Conservation (phyloP, 2,113 vertebrate species). For the Labeo catla region DNA sequence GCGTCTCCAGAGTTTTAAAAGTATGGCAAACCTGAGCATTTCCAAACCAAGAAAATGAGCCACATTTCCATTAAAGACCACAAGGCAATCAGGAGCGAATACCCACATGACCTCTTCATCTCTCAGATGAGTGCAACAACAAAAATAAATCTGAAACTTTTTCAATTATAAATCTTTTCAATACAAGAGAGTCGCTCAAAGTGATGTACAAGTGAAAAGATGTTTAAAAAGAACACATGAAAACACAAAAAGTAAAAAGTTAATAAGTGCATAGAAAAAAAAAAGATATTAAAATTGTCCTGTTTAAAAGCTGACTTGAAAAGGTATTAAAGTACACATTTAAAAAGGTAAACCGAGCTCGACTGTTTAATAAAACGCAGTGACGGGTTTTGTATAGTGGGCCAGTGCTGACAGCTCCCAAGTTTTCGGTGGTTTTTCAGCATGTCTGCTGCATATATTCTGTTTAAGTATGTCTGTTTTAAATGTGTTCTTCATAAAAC, state of each 20-base stretch:
- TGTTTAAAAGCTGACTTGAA: background rate
- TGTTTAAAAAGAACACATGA: background rate
- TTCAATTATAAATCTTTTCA: background rate
- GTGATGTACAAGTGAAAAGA: background rate
- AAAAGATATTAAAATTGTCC: background rate
- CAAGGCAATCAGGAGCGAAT: constrained; percentile 46
- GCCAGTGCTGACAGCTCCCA: background rate
- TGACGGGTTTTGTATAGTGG: background rate
- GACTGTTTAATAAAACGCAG: background rate
- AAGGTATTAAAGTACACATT: background rate
- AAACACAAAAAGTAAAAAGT: background rate
- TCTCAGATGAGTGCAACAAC: constrained; percentile 20
- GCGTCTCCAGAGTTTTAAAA: constrained; percentile 50
- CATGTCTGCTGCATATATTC: constrained; percentile 1
- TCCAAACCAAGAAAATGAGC: constrained; percentile 40
- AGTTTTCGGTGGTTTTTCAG: background rate
- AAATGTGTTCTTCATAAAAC: background rate
- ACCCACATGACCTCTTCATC: constrained; percentile 25
- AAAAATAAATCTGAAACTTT: constrained; percentile 1
- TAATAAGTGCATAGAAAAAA: background rate
- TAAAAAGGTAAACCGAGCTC: background rate
- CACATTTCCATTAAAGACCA: constrained; percentile 52
- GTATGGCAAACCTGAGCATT: constrained; percentile 29
- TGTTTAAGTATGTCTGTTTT: background rate
- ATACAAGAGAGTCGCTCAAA: background rate